A percentile compares a stretch with the other conserved stretches of the same genome.
phyloP scores from a whole-genome alignment of 2,113 vertebrate genomes.

The Egretta garzetta region DNA sequence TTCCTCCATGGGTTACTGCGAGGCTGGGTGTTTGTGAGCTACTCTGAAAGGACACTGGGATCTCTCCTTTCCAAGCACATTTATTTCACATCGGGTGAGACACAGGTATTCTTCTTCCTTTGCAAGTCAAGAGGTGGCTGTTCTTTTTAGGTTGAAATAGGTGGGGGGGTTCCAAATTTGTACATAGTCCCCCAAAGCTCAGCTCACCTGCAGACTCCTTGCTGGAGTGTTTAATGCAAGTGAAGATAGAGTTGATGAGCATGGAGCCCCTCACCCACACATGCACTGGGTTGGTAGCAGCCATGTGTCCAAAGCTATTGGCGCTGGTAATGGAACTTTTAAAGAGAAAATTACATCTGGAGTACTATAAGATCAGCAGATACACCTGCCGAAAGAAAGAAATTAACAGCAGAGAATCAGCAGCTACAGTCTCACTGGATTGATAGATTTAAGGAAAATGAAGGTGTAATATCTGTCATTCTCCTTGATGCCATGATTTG shows the following conservation, averaged over 20 bases:
- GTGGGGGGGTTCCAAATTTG: background rate
- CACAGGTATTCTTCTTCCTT: background rate
- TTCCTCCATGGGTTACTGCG: background rate
- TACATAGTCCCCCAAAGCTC: background rate
- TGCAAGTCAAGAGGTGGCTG: background rate
- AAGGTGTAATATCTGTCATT: background rate
- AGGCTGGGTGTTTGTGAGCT: background rate
- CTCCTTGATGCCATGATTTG: background rate
- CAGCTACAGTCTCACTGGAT: background rate
- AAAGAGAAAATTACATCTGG: background rate
- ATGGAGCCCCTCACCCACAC: background rate
- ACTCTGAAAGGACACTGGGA: background rate
- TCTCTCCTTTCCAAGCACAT: background rate
- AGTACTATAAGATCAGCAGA: background rate
- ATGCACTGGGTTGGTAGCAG: background rate
- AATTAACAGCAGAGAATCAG: background rate
- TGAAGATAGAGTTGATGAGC: background rate
- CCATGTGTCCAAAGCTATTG: background rate
- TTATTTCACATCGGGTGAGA: background rate
- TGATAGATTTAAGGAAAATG: background rate
- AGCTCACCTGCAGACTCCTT: background rate
- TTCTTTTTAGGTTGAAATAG: background rate
- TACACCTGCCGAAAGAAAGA: background rate
- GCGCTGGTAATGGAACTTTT: background rate
- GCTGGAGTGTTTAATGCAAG: background rate